Percentiles rank a stretch among this genome's conserved stretches.
phyloP scores from a whole-genome alignment of 2,797 vertebrate species.

The Anas capensis region DNA sequence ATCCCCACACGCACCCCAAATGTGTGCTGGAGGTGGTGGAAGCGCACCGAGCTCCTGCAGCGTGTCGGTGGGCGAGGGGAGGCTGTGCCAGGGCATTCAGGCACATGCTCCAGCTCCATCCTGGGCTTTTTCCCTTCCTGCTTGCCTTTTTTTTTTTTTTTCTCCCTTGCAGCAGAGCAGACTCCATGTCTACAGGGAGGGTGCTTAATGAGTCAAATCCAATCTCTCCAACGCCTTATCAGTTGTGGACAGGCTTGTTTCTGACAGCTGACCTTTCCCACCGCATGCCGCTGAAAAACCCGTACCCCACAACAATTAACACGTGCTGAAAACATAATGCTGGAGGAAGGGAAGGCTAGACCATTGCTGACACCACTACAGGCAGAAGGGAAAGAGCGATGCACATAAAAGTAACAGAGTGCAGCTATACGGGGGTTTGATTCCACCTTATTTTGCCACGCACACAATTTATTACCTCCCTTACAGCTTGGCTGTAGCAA shows the following conservation, averaged over 20 bases:
- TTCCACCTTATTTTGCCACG: neutral
- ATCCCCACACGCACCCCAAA: no score
- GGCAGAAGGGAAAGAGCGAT: neutral
- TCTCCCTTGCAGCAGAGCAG: neutral
- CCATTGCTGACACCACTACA: neutral
- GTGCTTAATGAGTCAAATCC: conserved; percentile 71
- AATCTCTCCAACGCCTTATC: conserved; percentile 75
- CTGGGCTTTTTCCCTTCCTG: neutral
- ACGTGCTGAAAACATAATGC: conserved; percentile 11
- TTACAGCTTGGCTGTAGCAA: conserved; percentile 16
- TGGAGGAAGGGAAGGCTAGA: conserved; percentile 1
- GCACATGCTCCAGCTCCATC: neutral
- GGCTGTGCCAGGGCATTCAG: neutral
- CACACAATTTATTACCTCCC: neutral
- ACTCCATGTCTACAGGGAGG: conserved; percentile 53
- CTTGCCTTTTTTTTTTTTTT: neutral
- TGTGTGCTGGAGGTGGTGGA: fast-evolving
- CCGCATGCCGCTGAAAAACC: neutral
- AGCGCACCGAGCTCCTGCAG: fast-evolving
- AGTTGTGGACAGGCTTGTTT: conserved; percentile 62
- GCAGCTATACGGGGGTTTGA: neutral
- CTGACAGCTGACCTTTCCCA: conserved; percentile 78
- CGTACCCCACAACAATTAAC: conserved; percentile 70
- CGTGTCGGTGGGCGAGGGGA: fast-evolving
- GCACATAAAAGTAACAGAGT: neutral